Evolutionary conservation across 1,140 invertebrate genomes (phyloP).

Genomic region (Zaprionus inermis): DNA sequence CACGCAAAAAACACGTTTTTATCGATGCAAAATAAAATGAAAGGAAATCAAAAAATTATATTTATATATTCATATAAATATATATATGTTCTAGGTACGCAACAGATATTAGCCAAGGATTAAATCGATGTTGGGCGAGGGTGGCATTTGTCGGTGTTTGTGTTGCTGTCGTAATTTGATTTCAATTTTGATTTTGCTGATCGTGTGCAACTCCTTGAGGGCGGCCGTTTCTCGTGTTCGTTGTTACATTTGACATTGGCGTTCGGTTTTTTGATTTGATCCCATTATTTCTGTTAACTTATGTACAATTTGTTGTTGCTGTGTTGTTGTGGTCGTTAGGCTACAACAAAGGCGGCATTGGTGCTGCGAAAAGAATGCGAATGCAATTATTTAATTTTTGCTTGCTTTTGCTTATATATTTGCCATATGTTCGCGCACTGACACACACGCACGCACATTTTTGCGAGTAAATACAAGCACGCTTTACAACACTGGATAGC

Average conservation of each 20-base stretch:
- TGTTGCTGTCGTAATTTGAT: constrained; percentile 21
- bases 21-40: constrained; percentile 51
- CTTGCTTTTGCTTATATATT: constrained; percentile 16
- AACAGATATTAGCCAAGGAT: background rate
- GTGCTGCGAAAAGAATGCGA: constrained; percentile 56
- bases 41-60: constrained; percentile 59
- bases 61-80: constrained; percentile 12
- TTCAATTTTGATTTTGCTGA: constrained; percentile 28
- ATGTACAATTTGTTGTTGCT: constrained; percentile 4
- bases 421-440: constrained; percentile 67
- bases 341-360: constrained; percentile 22
- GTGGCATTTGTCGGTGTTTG: background rate
- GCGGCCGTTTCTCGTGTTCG: constrained; percentile 47
- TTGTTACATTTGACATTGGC: constrained; percentile 67
- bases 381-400: constrained; percentile 39
- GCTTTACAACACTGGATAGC: constrained; percentile 60
- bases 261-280: constrained; percentile 22
- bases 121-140: background rate
- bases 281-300: constrained; percentile 27
- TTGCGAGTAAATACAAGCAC: constrained; percentile 6
- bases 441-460: constrained; percentile 22
- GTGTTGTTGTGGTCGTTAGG: constrained; percentile 16
- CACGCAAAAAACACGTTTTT: constrained; percentile 67
- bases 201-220: constrained; percentile 44
- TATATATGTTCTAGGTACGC: constrained; percentile 20